Conservation (phyloP, 2,113 vertebrate genomes). For the Helogale parvula region DNA sequence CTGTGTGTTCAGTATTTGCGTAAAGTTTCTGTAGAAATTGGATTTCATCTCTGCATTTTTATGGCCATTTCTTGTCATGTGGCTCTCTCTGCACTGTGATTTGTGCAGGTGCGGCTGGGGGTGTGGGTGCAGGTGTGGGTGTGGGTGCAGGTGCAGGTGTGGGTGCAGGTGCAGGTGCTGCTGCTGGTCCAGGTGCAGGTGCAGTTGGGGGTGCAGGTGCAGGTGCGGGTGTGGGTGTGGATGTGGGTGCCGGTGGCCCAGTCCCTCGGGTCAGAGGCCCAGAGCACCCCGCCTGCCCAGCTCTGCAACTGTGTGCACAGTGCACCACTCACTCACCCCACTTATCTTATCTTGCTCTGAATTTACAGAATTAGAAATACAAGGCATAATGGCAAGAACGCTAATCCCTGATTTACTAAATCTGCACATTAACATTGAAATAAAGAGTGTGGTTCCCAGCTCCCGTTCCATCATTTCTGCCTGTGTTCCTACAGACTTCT, state of each 20-base stretch:
- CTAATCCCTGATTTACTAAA: constrained; percentile 62
- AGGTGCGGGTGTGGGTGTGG: background rate
- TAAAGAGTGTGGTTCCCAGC: background rate
- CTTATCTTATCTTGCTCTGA: constrained; percentile 74
- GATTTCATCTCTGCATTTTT: background rate
- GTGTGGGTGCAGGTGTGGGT: too few species aligned
- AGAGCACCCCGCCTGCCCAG: background rate
- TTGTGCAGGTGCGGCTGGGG: fast-evolving
- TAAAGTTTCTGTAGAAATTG: background rate
- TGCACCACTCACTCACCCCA: background rate
- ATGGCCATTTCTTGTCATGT: background rate
- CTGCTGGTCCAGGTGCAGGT: background rate
- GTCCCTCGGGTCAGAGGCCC: background rate
- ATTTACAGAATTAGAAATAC: constrained; percentile 74
- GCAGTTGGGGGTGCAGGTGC: background rate
- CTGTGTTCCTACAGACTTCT: fast-evolving
- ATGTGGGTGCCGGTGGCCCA: background rate
- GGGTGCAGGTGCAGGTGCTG: background rate
- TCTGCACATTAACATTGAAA: background rate
- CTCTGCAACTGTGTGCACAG: fast-evolving
- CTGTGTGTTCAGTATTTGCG: too few species aligned
- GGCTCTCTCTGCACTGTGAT: background rate
- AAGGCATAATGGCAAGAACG: constrained; percentile 29
- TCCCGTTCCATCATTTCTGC: too few species aligned
- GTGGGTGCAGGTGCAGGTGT: fast-evolving